phyloP scores from a whole-genome alignment of 2,113 vertebrate species.

The Cepphus grylle region DNA sequence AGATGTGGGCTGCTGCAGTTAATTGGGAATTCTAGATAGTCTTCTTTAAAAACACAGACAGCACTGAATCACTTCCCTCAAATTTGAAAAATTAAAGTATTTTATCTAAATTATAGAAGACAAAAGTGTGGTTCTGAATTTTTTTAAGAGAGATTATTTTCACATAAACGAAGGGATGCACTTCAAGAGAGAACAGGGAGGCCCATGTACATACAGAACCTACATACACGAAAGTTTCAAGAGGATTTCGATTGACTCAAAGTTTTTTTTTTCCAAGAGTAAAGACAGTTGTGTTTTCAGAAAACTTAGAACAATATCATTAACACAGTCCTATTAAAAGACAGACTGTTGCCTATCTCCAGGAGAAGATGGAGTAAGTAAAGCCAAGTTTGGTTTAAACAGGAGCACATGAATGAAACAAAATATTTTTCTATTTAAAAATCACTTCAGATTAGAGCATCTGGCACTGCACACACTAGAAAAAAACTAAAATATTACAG shows the following conservation, averaged over 20 bases:
- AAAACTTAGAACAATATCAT: constrained; percentile 9
- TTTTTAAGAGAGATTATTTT: not conserved
- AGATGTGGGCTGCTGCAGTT: not conserved
- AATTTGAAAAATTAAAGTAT: not conserved
- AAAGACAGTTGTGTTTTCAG: constrained; percentile 32
- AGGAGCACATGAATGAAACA: constrained; percentile 31
- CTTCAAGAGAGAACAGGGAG: not conserved
- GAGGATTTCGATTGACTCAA: not conserved
- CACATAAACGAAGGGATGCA: rapidly evolving
- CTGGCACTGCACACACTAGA: constrained; percentile 6
- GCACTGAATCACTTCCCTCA: not conserved
- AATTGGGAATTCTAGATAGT: not conserved
- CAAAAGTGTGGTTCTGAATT: rapidly evolving
- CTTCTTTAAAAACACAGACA: not conserved
- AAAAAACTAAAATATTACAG: constrained; percentile 73
- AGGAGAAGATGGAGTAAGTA: constrained; percentile 25
- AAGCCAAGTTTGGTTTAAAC: constrained; percentile 58
- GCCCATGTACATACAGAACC: not conserved
- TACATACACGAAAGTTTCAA: not conserved
- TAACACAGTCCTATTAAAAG: not conserved
- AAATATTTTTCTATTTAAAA: constrained; percentile 64
- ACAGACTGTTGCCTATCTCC: not conserved
- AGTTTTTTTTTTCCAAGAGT: not conserved
- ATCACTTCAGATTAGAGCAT: constrained; percentile 66
- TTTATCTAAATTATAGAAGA: not conserved